phyloP scores from a whole-genome alignment of 1,140 invertebrate species.

The Eupristina koningsbergeri region DNA sequence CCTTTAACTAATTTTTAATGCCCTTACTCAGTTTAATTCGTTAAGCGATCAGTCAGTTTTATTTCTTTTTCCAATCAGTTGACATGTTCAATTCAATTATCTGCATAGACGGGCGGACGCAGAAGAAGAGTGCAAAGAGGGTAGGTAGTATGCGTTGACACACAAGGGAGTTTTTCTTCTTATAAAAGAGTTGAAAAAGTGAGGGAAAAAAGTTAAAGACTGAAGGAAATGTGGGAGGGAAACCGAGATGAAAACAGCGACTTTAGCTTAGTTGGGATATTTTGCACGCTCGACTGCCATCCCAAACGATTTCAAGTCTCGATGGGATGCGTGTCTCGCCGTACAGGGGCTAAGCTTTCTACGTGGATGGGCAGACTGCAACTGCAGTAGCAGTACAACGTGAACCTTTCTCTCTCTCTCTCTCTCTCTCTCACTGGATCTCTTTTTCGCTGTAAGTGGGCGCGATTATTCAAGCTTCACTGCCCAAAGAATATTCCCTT shows the following conservation, averaged over 20 bases:
- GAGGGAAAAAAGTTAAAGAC: background rate
- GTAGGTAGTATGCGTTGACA: background rate
- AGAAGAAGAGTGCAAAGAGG: background rate
- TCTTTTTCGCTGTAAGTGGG: conserved; percentile 35
- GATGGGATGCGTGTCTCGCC: conserved; percentile 55
- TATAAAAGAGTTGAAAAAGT: background rate
- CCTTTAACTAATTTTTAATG: conserved; percentile 25
- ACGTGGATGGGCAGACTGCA: conserved; percentile 66
- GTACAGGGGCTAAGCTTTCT: conserved; percentile 68
- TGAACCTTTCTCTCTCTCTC: conserved; percentile 50
- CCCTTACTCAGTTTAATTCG: conserved; percentile 1
- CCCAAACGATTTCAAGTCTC: conserved; percentile 70
- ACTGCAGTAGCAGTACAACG: conserved; percentile 63
- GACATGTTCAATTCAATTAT: conserved; percentile 57
- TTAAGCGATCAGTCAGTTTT: background rate
- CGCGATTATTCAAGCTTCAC: conserved; percentile 70
- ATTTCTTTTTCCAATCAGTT: conserved; percentile 52
- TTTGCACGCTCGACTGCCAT: conserved; percentile 57
- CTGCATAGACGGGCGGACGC: background rate
- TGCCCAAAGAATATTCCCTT: conserved; percentile 69
- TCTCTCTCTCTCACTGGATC: background rate
- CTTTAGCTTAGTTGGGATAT: conserved; percentile 30
- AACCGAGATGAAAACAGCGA: conserved; percentile 6
- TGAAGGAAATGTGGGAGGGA: background rate
- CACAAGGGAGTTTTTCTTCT: background rate